phyloP scores from a whole-genome alignment of 2,888 invertebrate species.

The Nezara viridula region DNA sequence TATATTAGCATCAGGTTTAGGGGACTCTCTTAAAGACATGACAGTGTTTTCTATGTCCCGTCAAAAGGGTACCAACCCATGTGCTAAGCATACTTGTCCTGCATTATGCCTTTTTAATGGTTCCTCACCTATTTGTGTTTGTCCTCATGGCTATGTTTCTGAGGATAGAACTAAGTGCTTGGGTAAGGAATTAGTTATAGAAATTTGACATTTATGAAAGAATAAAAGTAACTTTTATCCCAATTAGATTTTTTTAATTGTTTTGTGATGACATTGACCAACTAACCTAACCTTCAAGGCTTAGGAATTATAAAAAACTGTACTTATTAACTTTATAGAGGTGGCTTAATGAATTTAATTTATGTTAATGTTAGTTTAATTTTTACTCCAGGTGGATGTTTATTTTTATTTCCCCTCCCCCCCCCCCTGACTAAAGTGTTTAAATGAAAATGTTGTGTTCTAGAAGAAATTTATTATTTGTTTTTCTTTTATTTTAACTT shows the following conservation, averaged over 20 bases:
- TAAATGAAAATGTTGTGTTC: too few relatives aligned
- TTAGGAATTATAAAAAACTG: too few relatives aligned
- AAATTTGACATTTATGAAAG: not conserved
- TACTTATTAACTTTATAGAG: too few relatives aligned
- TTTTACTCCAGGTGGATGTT: too few relatives aligned
- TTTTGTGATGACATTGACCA: too few relatives aligned
- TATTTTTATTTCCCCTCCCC: too few relatives aligned
- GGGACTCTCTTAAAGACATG: constrained; percentile 76
- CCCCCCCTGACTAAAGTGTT: too few relatives aligned
- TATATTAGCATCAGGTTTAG: constrained; percentile 74
- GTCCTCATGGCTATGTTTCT: constrained; percentile 84
- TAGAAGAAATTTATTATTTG: too few relatives aligned
- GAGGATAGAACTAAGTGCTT: constrained; percentile 78
- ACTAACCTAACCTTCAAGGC: too few relatives aligned
- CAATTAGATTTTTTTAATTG: not conserved
- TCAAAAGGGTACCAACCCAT: constrained; percentile 74
- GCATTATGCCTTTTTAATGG: constrained; percentile 79
- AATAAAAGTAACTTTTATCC: not conserved
- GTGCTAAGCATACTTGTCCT: constrained; percentile 68
- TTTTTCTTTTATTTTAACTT: too few relatives aligned
- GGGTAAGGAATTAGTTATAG: constrained; percentile 68
- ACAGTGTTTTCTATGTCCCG: constrained; percentile 74
- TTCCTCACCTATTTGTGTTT: constrained; percentile 79
- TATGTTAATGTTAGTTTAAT: too few relatives aligned
- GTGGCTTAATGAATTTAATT: too few relatives aligned